Base-by-base conservation (phyloP, 92 coral and sea anemone species). In the Epizoanthus scotinus region DNA sequence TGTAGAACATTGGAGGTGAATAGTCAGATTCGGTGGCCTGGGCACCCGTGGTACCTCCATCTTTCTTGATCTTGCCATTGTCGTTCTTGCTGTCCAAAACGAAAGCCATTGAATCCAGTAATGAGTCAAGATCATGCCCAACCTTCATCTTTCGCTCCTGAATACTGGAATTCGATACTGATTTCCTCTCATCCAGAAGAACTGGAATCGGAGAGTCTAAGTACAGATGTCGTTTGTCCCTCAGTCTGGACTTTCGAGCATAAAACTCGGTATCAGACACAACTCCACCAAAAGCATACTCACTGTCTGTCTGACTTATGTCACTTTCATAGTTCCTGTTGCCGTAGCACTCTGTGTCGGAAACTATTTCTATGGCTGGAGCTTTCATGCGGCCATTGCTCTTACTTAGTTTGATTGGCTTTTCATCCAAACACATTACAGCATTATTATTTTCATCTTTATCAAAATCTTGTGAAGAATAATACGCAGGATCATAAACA, bases 91-190 rank as follows among this genome's bases (percentile, higher is more conserved):
- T 89, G n/a, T 84, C 86, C 67, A 95, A 89, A 2, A 89, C 91
- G 84, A 84, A 89, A 6, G 94, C 98, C 99, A 95, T 95, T 6
- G 98, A 89, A 58, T 91, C 94, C 27, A 95, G 83, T 26, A 95
- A 72, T 17, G 99, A 94, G 71, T 93, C 98, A 53, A 95, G 72
- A 31, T 95, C 98, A 49, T 89, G 87, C 63, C 91, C 96, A 36
- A 95, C 88, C 67, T 92, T 94, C 73, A 90, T 75, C 78, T 92
- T 94, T 27, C 99, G 83, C 29, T 90, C 94, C 52, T 83, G 90
- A 13, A 95, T 89, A 78, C 93, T 93, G 27, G 67, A 66, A 61
- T 89, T 88, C 14, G 91, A 85, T 5, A 89, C 67, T 24, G 82
- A 87, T 44, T 82, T 74, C 65, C 85, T 84, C 10, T 87, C 88